Conservation (phyloP, 2,113 vertebrate species). For the Crotalus tigris region DNA sequence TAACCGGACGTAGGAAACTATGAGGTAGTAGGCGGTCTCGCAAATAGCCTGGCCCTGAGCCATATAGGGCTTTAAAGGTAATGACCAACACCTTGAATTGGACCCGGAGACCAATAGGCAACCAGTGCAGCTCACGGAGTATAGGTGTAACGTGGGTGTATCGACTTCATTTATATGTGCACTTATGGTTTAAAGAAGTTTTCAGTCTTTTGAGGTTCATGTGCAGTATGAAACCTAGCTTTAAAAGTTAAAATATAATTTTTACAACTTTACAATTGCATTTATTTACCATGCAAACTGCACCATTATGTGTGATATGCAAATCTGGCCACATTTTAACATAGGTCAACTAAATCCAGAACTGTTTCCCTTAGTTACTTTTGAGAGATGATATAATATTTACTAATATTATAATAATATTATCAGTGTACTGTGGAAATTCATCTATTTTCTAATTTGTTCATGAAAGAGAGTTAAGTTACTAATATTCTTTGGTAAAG, state of each 20-base stretch:
- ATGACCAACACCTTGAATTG: no score
- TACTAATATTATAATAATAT: background rate
- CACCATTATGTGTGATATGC: background rate
- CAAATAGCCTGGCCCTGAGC: no score
- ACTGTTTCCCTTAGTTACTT: background rate
- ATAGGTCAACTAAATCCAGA: background rate
- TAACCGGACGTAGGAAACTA: no score
- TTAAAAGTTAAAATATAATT: background rate
- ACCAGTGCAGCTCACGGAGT: no score
- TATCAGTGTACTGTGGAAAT: background rate
- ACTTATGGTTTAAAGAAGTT: background rate
- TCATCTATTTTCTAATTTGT: background rate
- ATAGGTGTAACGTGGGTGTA: no score
- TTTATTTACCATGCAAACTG: background rate
- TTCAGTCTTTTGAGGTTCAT: background rate
- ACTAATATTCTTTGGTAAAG: background rate
- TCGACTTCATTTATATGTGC: background rate
- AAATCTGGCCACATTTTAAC: background rate
- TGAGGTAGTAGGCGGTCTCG: no score
- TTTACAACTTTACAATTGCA: background rate
- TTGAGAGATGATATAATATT: background rate
- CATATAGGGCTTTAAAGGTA: no score
- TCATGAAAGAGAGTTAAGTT: background rate
- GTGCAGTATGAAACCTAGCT: background rate
- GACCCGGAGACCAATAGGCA: no score